Conservation (phyloP, 2,113 vertebrate species). For the Lucifuga dentata region DNA sequence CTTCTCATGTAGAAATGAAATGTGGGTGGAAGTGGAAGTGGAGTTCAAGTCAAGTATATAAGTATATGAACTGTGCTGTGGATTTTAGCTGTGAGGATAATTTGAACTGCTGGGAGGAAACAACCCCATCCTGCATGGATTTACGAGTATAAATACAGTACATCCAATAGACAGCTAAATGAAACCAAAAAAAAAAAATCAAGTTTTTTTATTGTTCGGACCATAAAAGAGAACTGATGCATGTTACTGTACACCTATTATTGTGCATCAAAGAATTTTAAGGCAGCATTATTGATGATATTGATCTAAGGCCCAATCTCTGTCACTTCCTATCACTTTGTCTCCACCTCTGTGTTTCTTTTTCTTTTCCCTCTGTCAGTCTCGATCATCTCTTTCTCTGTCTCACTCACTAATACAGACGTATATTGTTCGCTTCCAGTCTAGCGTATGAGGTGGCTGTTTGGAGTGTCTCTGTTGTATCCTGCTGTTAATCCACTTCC, state of each 20-base stretch:
- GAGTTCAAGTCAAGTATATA: no score
- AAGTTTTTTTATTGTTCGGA: no score
- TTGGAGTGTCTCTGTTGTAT: constrained; percentile 68
- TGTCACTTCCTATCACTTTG: constrained; percentile 10
- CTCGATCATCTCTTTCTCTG: constrained; percentile 10
- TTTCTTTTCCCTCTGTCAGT: constrained; percentile 12
- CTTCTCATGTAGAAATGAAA: no score
- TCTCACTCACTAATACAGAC: constrained; percentile 15
- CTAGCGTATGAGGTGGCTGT: constrained; percentile 42
- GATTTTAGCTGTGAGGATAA: constrained; percentile 5
- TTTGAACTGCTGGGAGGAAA: neutral
- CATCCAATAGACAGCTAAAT: neutral
- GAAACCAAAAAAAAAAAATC: neutral
- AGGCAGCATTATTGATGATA: constrained; percentile 3
- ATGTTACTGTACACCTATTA: no score
- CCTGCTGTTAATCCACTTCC: constrained; percentile 78
- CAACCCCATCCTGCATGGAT: neutral
- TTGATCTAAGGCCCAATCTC: neutral
- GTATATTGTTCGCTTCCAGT: constrained; percentile 58
- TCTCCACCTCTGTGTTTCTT: constrained; percentile 9
- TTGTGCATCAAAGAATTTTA: no score
- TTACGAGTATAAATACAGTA: constrained; percentile 14
- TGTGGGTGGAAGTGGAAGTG: no score
- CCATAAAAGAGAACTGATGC: neutral
- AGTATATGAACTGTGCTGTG: neutral